Percentiles rank a stretch among this genome's conserved stretches.
phyloP scores from a whole-genome alignment of 2,113 vertebrate genomes.

The Calypte anna region DNA sequence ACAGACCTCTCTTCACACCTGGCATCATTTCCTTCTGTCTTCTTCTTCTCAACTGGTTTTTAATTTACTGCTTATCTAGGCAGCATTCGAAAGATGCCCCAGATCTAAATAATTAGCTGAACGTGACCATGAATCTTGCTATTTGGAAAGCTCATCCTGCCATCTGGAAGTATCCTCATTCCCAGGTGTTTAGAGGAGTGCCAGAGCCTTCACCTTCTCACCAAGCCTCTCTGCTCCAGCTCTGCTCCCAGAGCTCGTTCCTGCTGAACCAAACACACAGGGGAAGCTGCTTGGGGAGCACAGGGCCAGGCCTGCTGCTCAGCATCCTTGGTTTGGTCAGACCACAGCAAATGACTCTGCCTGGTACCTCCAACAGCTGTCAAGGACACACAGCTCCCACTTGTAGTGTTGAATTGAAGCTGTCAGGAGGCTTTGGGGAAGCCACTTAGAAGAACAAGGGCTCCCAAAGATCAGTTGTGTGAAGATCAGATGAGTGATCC shows the following conservation, averaged over 20 bases:
- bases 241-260: fast-evolving
- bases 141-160: neutral
- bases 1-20: neutral
- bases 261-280: neutral
- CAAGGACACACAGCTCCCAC: neutral
- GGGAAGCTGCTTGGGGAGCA: neutral
- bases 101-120: neutral
- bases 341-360: neutral
- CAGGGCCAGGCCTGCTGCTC: neutral
- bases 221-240: neutral
- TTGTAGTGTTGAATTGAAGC: neutral
- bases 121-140: neutral
- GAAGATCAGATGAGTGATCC: neutral
- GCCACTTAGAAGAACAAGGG: neutral
- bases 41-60: neutral
- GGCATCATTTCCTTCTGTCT: neutral
- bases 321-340: neutral
- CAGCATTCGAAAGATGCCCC: neutral
- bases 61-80: conserved; percentile 43
- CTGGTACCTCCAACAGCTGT: neutral
- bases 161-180: neutral
- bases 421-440: neutral
- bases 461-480: neutral
- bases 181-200: neutral
- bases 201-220: neutral